phyloP scores from a whole-genome alignment of 1,140 invertebrate genomes.

The Zaprionus inermis region DNA sequence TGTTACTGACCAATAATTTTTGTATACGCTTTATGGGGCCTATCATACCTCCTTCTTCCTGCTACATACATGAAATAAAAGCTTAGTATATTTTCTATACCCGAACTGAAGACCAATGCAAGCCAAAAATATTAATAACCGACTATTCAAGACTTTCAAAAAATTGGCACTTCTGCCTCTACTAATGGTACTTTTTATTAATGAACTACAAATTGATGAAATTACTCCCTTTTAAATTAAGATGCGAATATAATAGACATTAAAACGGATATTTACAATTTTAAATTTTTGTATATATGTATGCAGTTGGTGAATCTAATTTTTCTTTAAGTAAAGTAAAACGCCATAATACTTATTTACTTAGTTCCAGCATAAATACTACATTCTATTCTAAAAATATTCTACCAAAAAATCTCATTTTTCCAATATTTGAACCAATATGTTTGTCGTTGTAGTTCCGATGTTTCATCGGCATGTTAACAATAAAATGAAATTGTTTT shows the following conservation, averaged over 20 bases:
- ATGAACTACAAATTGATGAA: background rate
- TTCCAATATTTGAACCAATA: slow-evolving; percentile 59
- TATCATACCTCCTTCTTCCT: too few species aligned
- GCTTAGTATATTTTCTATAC: too few species aligned
- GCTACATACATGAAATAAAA: too few species aligned
- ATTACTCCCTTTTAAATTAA: background rate
- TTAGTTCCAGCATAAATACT: slow-evolving; percentile 84
- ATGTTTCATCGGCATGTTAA: slow-evolving; percentile 30
- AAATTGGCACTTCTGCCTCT: background rate
- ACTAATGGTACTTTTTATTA: background rate
- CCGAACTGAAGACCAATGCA: background rate
- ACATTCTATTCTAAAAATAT: slow-evolving; percentile 84
- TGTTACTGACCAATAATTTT: too few species aligned
- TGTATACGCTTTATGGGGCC: too few species aligned
- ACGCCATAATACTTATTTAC: slow-evolving; percentile 84
- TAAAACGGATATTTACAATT: background rate
- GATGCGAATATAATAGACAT: slow-evolving; percentile 2
- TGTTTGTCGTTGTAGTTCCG: slow-evolving; percentile 43
- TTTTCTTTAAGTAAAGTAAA: slow-evolving; percentile 78
- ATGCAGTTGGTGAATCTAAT: slow-evolving; percentile 30
- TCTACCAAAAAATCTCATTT: slow-evolving; percentile 71
- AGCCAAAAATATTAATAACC: background rate
- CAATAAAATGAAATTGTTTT: slow-evolving; percentile 32
- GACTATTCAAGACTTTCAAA: background rate
- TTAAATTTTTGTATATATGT: background rate